phyloP scores from a whole-genome alignment of 2,888 invertebrate species.

The Amorpha juglandis region DNA sequence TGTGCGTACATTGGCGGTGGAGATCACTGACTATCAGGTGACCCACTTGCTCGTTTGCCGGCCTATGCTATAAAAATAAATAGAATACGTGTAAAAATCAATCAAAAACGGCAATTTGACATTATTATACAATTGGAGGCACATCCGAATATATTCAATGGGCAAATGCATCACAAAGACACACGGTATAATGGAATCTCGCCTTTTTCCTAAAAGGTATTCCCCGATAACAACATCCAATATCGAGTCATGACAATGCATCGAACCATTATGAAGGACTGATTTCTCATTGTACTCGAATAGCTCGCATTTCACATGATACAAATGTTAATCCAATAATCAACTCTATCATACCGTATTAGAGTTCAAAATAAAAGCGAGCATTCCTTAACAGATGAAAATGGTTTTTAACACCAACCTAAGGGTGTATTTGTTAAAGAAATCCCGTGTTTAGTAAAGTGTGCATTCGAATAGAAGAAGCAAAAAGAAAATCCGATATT shows the following conservation, averaged over 20 bases:
- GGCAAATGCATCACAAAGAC: slow-evolving; percentile 28
- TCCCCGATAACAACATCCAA: slow-evolving; percentile 52
- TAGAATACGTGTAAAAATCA: not conserved
- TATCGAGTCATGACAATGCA: slow-evolving; percentile 39
- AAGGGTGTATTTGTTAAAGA: slow-evolving; percentile 40
- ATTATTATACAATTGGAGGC: not conserved
- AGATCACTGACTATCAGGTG: too few relatives aligned
- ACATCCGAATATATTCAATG: not conserved
- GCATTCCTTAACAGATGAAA: slow-evolving; percentile 4
- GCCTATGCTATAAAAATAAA: not conserved
- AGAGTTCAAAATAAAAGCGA: slow-evolving; percentile 11
- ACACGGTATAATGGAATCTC: slow-evolving; percentile 38
- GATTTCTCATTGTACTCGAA: slow-evolving; percentile 31
- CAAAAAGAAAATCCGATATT: slow-evolving; percentile 70
- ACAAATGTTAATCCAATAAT: slow-evolving; percentile 6
- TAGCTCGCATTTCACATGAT: slow-evolving; percentile 24
- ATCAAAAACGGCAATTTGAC: slow-evolving; percentile 5
- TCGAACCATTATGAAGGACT: slow-evolving; percentile 38
- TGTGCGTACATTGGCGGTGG: too few relatives aligned
- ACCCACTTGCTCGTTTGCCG: too few relatives aligned
- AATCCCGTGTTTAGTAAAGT: slow-evolving; percentile 75
- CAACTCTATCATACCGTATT: slow-evolving; percentile 6
- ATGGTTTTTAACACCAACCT: slow-evolving; percentile 15
- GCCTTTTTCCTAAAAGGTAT: slow-evolving; percentile 67
- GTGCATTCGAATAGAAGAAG: slow-evolving; percentile 77